Evolutionary conservation across 2,888 invertebrate genomes (phyloP), one percentile per base, ranked within the genome.

Genomic region (Sinodicranocentrus sp.): DNA sequence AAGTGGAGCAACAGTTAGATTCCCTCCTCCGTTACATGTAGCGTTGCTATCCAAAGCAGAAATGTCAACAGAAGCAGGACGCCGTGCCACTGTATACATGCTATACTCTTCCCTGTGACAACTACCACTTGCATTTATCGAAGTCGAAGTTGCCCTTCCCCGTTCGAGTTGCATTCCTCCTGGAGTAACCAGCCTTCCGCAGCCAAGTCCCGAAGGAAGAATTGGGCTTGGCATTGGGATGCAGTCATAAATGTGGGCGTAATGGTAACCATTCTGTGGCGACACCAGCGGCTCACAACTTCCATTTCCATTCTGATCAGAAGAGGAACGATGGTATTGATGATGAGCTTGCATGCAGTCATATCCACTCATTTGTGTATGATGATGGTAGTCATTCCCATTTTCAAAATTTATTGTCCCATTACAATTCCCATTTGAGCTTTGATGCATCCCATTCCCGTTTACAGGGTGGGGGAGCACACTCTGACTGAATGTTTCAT

Each of bases 141-240:
- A 54, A 19, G 67, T 52, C 25, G 59, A 43, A 3, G 28, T 61
- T 5, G 19, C 10, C 25, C 33, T 28, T 13, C 59, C 2, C 25
- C 25, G 59, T 25, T 19, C 19, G 19, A n/a, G n/a, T n/a, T n/a
- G n/a, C n/a, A n/a, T n/a, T n/a, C n/a, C n/a, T 15, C 25, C 26
- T 13, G 59, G 57, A n/a, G 39, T 39, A 13, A 13, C 21, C 17
- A 82, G 57, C 21, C 52, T 33, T 3, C 85, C 82, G 54, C 82
- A 82, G n/a, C 84, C 84, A 54, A 71, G 76, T 2, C 84, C 84
- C 13, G 63, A 19, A 23, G 77, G 28, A 1, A 70, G 67, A n/a
- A 85, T 85, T 1, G 85, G 85, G 52, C 85, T 85, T 6, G 85
- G 84, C 76, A 84, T 76, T 0, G 68, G 59, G n/a, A 70, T 39